Conservation (phyloP, 2,113 vertebrate genomes). For the Silurus asotus region DNA sequence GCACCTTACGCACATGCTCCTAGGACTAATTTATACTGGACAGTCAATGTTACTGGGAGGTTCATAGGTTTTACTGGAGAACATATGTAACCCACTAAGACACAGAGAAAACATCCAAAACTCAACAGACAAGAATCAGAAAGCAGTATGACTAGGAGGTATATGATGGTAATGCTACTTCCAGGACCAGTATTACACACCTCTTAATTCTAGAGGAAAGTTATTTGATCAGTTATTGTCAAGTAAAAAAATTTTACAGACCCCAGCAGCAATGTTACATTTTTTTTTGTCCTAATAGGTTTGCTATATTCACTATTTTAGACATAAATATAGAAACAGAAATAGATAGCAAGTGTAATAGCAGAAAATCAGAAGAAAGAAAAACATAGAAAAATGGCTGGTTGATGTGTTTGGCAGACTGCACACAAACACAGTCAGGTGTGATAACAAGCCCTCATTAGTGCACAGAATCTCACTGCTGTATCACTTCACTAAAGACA, state of each 20-base stretch:
- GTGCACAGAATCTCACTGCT: constrained; percentile 34
- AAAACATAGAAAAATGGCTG: constrained; percentile 19
- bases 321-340: background rate
- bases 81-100: background rate
- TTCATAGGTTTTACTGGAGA: background rate
- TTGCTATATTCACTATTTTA: background rate
- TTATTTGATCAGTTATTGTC: background rate
- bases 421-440: constrained; percentile 27
- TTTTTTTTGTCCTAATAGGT: background rate
- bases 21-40: background rate
- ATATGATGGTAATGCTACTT: background rate
- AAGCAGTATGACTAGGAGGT: background rate
- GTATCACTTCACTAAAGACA: constrained; percentile 23
- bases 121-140: background rate
- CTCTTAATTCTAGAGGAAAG: background rate
- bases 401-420: constrained; percentile 42
- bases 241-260: background rate
- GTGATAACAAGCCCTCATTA: constrained; percentile 58
- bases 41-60: background rate
- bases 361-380: constrained; percentile 1
- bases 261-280: background rate
- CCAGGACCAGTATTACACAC: background rate
- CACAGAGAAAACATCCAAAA: background rate
- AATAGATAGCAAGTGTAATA: background rate
- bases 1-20: background rate